phyloP scores from a whole-genome alignment of 2,797 vertebrate species.

The Sebastes kiyomatsui region DNA sequence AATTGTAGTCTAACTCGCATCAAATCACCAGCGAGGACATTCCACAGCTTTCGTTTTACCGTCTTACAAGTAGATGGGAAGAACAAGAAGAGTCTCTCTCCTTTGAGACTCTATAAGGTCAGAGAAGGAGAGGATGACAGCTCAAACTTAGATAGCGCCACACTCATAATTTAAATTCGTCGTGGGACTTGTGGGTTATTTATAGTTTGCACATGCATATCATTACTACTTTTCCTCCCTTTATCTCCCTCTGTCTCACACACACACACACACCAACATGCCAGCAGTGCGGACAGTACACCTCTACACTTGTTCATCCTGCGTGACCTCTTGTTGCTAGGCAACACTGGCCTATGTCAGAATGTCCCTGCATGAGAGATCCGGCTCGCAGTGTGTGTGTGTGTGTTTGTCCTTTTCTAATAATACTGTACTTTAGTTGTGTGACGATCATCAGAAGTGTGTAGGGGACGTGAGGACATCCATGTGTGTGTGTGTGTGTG shows the following conservation, averaged over 20 bases:
- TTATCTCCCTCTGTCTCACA: background rate
- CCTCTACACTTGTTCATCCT: slow-evolving; percentile 2
- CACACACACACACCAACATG: background rate
- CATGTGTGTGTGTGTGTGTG: slow-evolving; percentile 7
- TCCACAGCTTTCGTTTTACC: background rate
- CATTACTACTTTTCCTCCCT: background rate
- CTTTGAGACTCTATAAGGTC: background rate
- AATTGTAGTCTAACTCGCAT: background rate
- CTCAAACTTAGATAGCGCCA: background rate
- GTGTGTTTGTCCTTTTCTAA: background rate
- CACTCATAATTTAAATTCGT: background rate
- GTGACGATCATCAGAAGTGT: background rate
- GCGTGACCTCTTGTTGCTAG: slow-evolving; percentile 56
- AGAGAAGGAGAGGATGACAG: background rate
- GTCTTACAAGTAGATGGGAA: background rate
- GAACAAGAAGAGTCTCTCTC: background rate
- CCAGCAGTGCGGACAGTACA: slow-evolving; percentile 6
- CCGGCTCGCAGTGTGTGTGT: slow-evolving; percentile 7
- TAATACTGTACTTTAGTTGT: background rate
- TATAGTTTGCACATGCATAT: background rate
- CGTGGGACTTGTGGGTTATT: background rate
- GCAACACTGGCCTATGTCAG: slow-evolving; percentile 52
- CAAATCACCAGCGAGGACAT: background rate
- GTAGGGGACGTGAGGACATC: slow-evolving; percentile 10
- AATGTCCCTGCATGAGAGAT: slow-evolving; percentile 14